Conservation (phyloP, 1,140 invertebrate genomes). For the Listronotus bonariensis region DNA sequence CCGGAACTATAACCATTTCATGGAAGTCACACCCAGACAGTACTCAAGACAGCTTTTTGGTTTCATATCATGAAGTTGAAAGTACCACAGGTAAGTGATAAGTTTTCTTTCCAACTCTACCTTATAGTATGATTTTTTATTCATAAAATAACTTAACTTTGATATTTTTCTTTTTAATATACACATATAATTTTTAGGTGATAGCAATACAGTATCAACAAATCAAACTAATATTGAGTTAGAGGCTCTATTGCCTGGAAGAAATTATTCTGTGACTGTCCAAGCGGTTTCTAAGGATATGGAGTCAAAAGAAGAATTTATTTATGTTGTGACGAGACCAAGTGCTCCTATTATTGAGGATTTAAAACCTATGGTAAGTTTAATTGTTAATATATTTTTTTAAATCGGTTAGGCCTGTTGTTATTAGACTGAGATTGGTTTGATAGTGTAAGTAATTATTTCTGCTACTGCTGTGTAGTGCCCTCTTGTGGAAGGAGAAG, state of each 20-base stretch:
- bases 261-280: slow-evolving; percentile 88
- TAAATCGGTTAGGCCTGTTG: too few relatives aligned
- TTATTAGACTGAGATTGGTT: too few relatives aligned
- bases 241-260: slow-evolving; percentile 79
- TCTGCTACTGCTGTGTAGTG: too few relatives aligned
- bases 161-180: too few relatives aligned
- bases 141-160: too few relatives aligned
- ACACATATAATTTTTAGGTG: slow-evolving; percentile 59
- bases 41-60: slow-evolving; percentile 82
- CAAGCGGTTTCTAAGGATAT: slow-evolving; percentile 82
- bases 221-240: slow-evolving; percentile 67
- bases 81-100: slow-evolving; percentile 68
- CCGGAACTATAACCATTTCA: slow-evolving; percentile 71
- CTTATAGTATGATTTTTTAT: too few relatives aligned
- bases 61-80: slow-evolving; percentile 84
- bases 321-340: slow-evolving; percentile 81
- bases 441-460: too few relatives aligned
- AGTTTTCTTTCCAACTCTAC: too few relatives aligned
- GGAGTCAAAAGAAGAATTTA: slow-evolving; percentile 74
- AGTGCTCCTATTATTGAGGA: slow-evolving; percentile 88
- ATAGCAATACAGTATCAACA: slow-evolving; percentile 67
- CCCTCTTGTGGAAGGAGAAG: too few relatives aligned
- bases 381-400: background rate
- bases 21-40: slow-evolving; percentile 79
- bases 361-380: slow-evolving; percentile 69